These are phyloP conservation scores for Cerastoderma edule DNA, from an alignment of 2,888 invertebrate species.

Conservation along the genomic window DNA sequence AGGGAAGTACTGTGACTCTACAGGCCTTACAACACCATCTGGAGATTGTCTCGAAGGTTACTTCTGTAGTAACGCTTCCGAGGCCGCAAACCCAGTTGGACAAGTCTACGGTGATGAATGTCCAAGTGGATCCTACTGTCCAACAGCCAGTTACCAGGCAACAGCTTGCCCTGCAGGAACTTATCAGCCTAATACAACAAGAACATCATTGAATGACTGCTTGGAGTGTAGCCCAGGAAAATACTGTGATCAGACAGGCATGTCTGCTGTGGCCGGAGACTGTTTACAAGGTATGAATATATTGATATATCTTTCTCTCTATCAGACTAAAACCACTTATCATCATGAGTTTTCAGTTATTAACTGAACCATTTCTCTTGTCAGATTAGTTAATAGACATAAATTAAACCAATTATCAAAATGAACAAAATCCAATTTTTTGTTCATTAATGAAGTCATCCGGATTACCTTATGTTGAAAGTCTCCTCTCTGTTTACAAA, in stretches of 20 bases:
- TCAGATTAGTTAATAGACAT: too few species aligned
- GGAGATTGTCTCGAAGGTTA: conserved; percentile 80
- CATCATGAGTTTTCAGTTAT: not conserved
- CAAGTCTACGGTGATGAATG: conserved; percentile 80
- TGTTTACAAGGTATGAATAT: conserved; percentile 66
- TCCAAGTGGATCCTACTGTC: conserved; percentile 80
- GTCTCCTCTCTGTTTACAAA: too few species aligned
- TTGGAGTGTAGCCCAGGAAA: conserved; percentile 78
- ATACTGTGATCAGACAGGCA: conserved; percentile 78
- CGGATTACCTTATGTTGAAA: too few species aligned
- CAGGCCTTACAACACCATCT: conserved; percentile 72
- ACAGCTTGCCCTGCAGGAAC: conserved; percentile 78
- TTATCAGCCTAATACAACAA: conserved; percentile 75
- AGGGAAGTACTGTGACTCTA: conserved; percentile 78
- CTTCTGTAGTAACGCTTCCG: conserved; percentile 79
- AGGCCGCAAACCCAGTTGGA: conserved; percentile 77
- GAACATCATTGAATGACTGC: conserved; percentile 74
- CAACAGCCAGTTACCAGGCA: conserved; percentile 74
- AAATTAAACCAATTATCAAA: too few species aligned
- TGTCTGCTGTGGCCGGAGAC: conserved; percentile 70
- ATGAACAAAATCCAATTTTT: too few species aligned
- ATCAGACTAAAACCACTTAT: not conserved
- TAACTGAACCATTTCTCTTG: too few species aligned
- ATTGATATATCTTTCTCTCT: not conserved
- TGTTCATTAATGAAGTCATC: too few species aligned